Evolutionary conservation across 2,113 vertebrate species (phyloP).

Genomic region (Malurus alboscapulatus): DNA sequence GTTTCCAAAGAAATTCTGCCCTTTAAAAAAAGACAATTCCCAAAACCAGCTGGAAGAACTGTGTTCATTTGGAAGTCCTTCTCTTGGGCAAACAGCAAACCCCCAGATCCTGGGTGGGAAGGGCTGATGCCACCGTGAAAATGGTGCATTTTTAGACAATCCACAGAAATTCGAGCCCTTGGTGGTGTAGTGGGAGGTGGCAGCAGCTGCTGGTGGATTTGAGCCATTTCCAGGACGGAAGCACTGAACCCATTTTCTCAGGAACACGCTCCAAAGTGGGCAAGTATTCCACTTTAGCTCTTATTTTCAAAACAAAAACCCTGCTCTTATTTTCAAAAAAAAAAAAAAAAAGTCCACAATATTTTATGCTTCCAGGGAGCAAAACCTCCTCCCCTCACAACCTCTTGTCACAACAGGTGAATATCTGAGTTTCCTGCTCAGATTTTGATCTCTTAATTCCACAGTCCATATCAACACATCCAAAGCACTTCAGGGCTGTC

Average conservation of each 20-base stretch:
- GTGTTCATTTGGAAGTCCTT: neutral
- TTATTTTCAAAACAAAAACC: neutral
- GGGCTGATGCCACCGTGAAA: neutral
- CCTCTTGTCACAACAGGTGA: neutral
- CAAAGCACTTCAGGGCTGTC: neutral
- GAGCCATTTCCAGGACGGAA: neutral
- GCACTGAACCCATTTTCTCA: neutral
- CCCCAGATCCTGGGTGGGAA: neutral
- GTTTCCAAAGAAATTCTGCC: neutral
- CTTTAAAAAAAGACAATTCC: neutral
- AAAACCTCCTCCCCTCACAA: neutral
- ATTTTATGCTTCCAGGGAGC: neutral
- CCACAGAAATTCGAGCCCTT: constrained; percentile 17
- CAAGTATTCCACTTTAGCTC: neutral
- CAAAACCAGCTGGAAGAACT: neutral
- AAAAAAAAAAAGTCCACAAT: neutral
- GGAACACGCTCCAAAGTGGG: neutral
- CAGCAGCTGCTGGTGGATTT: neutral
- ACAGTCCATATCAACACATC: neutral
- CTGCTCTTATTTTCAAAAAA: neutral
- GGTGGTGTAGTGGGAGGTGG: neutral
- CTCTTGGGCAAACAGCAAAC: neutral
- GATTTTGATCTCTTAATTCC: neutral
- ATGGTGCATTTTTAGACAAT: neutral
- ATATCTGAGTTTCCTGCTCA: neutral